These are phyloP conservation scores for Eulemur coronatus DNA, from an alignment of 2,797 vertebrate genomes.

Conservation along the genomic window DNA sequence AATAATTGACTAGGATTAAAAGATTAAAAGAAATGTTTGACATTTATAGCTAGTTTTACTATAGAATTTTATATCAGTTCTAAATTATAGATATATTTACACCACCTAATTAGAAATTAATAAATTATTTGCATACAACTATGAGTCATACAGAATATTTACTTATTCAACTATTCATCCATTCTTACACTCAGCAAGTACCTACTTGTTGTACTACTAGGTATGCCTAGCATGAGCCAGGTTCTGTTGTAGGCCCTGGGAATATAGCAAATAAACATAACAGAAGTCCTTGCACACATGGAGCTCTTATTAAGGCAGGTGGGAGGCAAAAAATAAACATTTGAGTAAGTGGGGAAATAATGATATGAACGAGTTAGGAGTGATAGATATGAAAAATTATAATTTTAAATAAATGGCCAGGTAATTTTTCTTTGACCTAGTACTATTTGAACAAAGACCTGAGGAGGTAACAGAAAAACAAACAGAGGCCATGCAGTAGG, in stretches of 20 bases:
- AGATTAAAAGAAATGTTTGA: background rate
- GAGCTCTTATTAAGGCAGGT: background rate
- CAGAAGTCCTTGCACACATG: background rate
- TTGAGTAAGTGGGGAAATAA: background rate
- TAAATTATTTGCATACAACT: background rate
- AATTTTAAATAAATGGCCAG: background rate
- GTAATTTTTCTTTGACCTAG: background rate
- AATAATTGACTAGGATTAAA: background rate
- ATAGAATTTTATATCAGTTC: background rate
- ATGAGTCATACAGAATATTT: background rate
- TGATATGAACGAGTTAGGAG: background rate
- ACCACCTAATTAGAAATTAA: background rate
- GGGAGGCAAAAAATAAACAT: background rate
- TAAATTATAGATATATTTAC: background rate
- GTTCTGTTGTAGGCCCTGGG: background rate
- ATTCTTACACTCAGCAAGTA: background rate
- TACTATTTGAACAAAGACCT: background rate
- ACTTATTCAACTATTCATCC: background rate
- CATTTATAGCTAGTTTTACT: background rate
- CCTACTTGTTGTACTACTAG: background rate
- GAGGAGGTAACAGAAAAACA: background rate
- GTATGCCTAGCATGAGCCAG: background rate
- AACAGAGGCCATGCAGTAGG: fast-evolving
- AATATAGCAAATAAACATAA: background rate
- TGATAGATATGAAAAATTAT: background rate